A percentile compares a stretch with the other conserved stretches of the same genome.
phyloP scores from a whole-genome alignment of 2,888 invertebrate species.

The Heliconius cydno region DNA sequence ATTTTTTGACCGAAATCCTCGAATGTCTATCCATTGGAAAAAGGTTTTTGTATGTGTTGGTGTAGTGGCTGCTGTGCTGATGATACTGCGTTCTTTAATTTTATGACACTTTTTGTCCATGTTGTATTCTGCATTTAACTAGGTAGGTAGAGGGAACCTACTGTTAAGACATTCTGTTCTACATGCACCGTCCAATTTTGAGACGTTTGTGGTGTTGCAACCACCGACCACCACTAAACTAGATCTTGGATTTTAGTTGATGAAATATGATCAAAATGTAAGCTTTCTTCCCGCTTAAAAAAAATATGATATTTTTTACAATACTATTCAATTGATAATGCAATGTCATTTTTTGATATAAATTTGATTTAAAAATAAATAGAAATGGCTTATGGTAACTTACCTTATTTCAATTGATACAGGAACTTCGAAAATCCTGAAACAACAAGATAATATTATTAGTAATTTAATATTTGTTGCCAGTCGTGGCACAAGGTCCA shows the following conservation, averaged over 20 bases:
- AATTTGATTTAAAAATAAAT: background rate
- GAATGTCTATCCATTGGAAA: background rate
- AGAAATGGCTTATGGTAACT: background rate
- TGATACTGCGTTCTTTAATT: background rate
- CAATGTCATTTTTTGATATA: background rate
- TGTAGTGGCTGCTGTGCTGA: background rate
- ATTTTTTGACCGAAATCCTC: slow-evolving; percentile 19
- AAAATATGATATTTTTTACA: background rate
- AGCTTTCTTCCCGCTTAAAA: too few relatives aligned
- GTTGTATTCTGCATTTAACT: too few relatives aligned
- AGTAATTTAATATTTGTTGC: background rate
- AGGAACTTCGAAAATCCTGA: background rate
- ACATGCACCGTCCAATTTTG: too few relatives aligned
- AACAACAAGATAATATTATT: background rate
- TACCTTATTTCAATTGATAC: slow-evolving; percentile 1
- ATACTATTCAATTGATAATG: background rate
- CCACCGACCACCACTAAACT: too few relatives aligned
- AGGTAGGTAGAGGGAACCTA: too few relatives aligned
- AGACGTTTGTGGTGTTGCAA: too few relatives aligned
- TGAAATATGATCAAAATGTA: too few relatives aligned
- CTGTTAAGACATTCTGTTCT: too few relatives aligned
- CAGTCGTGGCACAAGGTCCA: too few relatives aligned
- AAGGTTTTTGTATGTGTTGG: background rate
- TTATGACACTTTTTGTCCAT: too few relatives aligned
- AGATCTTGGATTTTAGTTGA: too few relatives aligned